A percentile compares a stretch with the other conserved stretches of the same genome.
Conservation (phyloP, 2,797 vertebrate genomes). For the Enteromius treurensis region DNA sequence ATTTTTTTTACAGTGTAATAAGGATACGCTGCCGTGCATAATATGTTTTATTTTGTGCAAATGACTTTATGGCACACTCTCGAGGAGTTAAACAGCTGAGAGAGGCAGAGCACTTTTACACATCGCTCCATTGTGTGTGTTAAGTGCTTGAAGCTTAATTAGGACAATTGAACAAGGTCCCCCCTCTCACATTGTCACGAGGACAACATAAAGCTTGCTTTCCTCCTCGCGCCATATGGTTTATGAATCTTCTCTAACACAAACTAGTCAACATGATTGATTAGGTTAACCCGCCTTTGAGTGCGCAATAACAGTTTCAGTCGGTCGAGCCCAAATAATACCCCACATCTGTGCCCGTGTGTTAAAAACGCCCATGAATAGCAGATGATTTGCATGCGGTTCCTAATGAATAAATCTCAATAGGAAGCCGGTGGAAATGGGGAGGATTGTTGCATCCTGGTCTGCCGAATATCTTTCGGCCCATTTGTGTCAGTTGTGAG, state of each 20-base stretch:
- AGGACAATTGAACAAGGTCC: constrained; percentile 69
- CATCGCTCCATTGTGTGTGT: constrained; percentile 26
- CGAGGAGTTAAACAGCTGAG: constrained; percentile 23
- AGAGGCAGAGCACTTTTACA: constrained; percentile 52
- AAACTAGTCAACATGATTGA: constrained; percentile 83
- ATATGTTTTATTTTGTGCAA: not conserved
- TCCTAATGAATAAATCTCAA: constrained; percentile 82
- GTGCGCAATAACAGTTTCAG: constrained; percentile 75
- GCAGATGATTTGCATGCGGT: constrained; percentile 77
- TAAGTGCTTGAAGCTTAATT: constrained; percentile 74
- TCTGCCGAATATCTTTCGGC: constrained; percentile 63
- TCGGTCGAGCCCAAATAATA: constrained; percentile 73
- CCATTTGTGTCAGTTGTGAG: constrained; percentile 71
- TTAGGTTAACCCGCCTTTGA: constrained; percentile 81
- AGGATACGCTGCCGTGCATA: not conserved
- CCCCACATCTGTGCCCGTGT: constrained; percentile 80
- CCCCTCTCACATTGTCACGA: constrained; percentile 70
- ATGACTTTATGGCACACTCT: constrained; percentile 10
- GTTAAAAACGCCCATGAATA: constrained; percentile 79
- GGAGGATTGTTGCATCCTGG: constrained; percentile 61
- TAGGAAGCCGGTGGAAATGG: constrained; percentile 71
- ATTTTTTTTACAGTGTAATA: not conserved
- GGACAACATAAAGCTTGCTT: constrained; percentile 71
- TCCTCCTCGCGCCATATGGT: constrained; percentile 80
- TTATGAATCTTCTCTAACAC: constrained; percentile 76